Base-by-base conservation (phyloP, 2,888 invertebrate genomes). In the Brachyopa scutellaris region DNA sequence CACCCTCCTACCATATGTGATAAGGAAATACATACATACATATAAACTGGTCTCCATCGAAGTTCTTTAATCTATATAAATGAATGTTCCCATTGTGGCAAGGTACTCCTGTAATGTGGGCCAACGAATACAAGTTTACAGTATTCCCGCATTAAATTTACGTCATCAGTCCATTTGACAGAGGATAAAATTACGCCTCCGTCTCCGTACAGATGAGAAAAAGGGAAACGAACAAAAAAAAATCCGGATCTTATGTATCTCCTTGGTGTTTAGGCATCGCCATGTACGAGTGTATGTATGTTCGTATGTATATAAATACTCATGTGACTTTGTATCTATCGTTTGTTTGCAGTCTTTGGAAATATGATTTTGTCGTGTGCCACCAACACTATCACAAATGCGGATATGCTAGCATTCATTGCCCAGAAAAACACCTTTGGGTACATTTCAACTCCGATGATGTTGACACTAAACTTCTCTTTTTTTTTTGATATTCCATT, bases 261-360 rank as follows among this genome's bases (percentile, higher is more conserved):
- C 31, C 6, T 31, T 8, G n/a, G 21, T 36, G 55, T 38, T 36
- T 51, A 26, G 26, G 36, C 21, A 8, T 33, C 7, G 9, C 13
- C 7, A 23, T 11, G 4, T 23, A 5, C n/a, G n/a, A n/a, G n/a
- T n/a, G n/a, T n/a, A n/a, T n/a, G n/a, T n/a, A n/a, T n/a, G n/a
- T n/a, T n/a, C 6, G 23, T 40, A 57, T 1, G 11, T n/a, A 42
- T 2, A 17, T 21, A 47, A 38, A 40, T 17, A 40, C 51, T 23
- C 40, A 15, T 47, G 55, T 67, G 55, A 47, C 69, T 47, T 19
- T 47, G 55, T 67, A 67, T 57, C 69, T 47, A 26, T 15, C 15
- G 57, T n/a, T 38, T 59, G 38, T 49, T 49, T 49, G 38, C 38
- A 38, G 17, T 36, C 49, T 38, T 51, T 38, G 38, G 45, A 33